Base-by-base conservation (phyloP, 2,113 vertebrate species). In the Sylvilagus bachmani region DNA sequence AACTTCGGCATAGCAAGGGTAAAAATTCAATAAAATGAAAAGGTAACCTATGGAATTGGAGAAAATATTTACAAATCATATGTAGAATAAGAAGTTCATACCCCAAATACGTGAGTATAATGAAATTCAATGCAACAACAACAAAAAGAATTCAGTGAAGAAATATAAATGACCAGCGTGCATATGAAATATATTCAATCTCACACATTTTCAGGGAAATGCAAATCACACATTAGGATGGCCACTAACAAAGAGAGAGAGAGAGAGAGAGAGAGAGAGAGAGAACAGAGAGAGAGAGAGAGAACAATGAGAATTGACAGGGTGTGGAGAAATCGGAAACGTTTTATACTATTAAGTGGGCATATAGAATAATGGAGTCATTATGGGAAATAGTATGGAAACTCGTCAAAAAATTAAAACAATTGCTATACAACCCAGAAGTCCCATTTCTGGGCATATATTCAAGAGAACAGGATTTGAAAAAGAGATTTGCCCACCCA, bases 311-410 rank as follows among this genome's bases (percentile, higher is more conserved):
- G 21, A 66, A 10, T 79, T 64, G 74, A 44, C 21, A 84, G 21
- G n/a, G 83, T 84, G 38, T 66, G 12, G 31, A 73, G 33, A 74
- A 75, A 69, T 51, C 49, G 13, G 33, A 71, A 83, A 49, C 51
- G 25, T 67, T 61, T 70, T 83, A 25, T 31, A n/a, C 44, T 83
- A 44, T 36, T 66, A 58, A 44, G 66, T 83, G 24, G 58, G 29
- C 90, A 71, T 83, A 70, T 96, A 91, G 87, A 91, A 83, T 29
- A 4, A 24, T 70, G 13, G 17, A 86, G 38, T 24, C 81, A 38
- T 61, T 90, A 81, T 77, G 27, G 53, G 77, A 90, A 93, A 81
- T 22, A 90, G 74, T 75, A 93, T 51, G 49, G 33, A 58, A 81
- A 24, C 85, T 14, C 53, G 19, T 90, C 9, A 86, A 61, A 90